Percentiles rank a stretch among this genome's conserved stretches.
Evolutionary conservation across 1,140 invertebrate genomes (phyloP).

Genomic region (Laupala kohalensis): DNA sequence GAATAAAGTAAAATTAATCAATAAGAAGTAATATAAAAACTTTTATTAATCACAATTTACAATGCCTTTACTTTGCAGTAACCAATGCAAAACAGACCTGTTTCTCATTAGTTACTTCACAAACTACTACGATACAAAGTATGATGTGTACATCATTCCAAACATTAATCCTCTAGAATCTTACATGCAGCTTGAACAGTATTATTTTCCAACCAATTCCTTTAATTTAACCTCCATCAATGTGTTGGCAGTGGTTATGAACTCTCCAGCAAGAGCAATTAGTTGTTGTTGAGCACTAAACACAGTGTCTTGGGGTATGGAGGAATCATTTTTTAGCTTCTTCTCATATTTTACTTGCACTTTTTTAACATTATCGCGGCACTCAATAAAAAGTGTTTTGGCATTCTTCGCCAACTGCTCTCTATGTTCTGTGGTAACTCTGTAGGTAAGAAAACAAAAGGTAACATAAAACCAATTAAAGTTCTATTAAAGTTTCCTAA

Average conservation of each 20-base stretch:
- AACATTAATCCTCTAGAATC: no score
- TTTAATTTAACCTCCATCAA: neutral
- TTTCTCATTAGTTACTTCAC: no score
- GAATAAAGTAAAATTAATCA: no score
- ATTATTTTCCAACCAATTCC: neutral
- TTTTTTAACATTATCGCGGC: slow-evolving; percentile 61
- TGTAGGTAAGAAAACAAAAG: slow-evolving; percentile 21
- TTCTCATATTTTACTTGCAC: slow-evolving; percentile 62
- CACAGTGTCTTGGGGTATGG: slow-evolving; percentile 46
- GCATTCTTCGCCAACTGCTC: slow-evolving; percentile 78
- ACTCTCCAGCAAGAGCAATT: slow-evolving; percentile 4
- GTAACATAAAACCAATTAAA: no score
- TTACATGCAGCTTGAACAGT: no score
- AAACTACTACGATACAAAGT: no score
- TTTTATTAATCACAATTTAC: no score
- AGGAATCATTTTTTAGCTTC: slow-evolving; percentile 47
- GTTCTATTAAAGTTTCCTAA: no score
- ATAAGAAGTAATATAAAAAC: no score
- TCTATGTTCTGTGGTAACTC: slow-evolving; percentile 81
- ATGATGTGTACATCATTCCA: no score
- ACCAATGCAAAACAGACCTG: no score
- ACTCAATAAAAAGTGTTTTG: slow-evolving; percentile 66
- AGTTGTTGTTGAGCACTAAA: slow-evolving; percentile 47
- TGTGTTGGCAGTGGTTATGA: neutral
- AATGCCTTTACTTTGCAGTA: no score